Evolutionary conservation across 2,113 vertebrate genomes (phyloP), one percentile per base, ranked within the genome.

Genomic region (Nyctereutes procyonoides): DNA sequence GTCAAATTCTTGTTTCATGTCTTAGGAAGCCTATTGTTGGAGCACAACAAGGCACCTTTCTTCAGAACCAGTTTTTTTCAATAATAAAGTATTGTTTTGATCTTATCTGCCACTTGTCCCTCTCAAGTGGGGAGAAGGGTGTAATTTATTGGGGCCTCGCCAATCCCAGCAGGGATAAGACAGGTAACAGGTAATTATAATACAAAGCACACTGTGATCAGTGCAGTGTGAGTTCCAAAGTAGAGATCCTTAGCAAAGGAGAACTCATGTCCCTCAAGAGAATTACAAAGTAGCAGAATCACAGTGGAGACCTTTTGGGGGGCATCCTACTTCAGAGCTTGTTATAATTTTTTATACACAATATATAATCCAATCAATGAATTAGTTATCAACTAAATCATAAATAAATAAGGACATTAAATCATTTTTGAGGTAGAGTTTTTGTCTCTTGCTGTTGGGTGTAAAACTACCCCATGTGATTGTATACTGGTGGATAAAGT

Each of bases 31-130:
- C 71, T 67, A 35, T 24, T 69, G 28, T 71, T 62, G 30, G 17
- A 71, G 53, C 35, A 56, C 53, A 83, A 81, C 17, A 51, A 95
- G 62, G 69, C 65, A 11, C 9, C 43, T 88, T 77, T 80, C 86
- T 97, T 96, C 22, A 67, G 67, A 94, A 93, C 38, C 32, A 90
- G 56, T 95, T 90, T 83, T 83, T 83, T 76, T 88, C 38, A 73
- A 60, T 71, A 88, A 63, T 12, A 38, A 93, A 65, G 26, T 15
- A 32, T 73, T 58, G 30, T 83, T 77, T 91, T 51, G 58, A 85
- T 93, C 89, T 93, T 85, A 62, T 84, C 79, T 80, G 48, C 73
- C 32, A 60, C 62, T 79, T 24, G 19, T 84, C 74, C 89, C 58
- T 84, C 58, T 88, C 51, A 74, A 85, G 51, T 58, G 19, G 43